Base-by-base conservation (phyloP, 2,113 vertebrate species). In the Albula goreensis region DNA sequence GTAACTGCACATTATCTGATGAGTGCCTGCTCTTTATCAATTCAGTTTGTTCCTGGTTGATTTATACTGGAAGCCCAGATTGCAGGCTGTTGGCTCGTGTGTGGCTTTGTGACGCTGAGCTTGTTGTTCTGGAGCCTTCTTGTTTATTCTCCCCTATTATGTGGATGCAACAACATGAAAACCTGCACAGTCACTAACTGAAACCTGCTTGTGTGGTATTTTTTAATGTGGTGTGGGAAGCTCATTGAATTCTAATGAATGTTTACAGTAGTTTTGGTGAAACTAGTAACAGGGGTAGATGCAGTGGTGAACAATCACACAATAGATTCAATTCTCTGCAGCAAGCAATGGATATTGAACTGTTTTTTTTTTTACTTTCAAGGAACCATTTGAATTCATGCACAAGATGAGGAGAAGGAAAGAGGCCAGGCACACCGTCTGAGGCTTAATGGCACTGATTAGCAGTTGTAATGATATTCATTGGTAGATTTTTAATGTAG, bases 1-100 rank as follows among this genome's bases (percentile, higher is more conserved):
- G 70, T 74, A n/a, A 74, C n/a, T 10, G 70, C 70, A 25, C n/a
- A n/a, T 74, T 74, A 74, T 74, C 70, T 74, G n/a, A 74, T 31
- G 70, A 74, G 70, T 9, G 70, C 22, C 70, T 74, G 70, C 70
- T 74, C 2, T 74, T 74, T 74, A 74, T 74, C 70, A 74, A 10
- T 25, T 74, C 70, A 74, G 70, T 74, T 74, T n/a, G 22, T 5
- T 70, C 63, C 63, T 4, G 63, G 63, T 70, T 74, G 70, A 74
- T 31, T 74, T 74, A 74, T 74, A n/a, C 4, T 9, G n/a, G 70
- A 31, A 10, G 70, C 4, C 1, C 70, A 31, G n/a, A 74, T 31
- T 74, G 70, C 70, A 74, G 70, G 6, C 70, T 74, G 70, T 22
- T 74, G 70, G 70, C n/a, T 74, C 8, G 70, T 11, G 9, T 60